A percentile compares a stretch with the other conserved stretches of the same genome.
phyloP scores from a whole-genome alignment of 2,113 vertebrate species.

The Cyprinodon brontotheroides region DNA sequence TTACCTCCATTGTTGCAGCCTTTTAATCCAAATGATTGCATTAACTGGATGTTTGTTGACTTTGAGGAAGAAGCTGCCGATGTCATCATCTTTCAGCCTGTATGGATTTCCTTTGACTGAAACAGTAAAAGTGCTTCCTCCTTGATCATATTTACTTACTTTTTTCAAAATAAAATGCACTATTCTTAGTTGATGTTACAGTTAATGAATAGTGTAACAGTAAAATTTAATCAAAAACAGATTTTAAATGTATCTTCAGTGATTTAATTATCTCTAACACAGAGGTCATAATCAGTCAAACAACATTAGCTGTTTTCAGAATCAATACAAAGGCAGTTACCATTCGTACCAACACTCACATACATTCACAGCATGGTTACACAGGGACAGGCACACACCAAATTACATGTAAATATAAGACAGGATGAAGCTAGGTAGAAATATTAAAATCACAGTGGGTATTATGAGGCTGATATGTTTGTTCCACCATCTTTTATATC shows the following conservation, averaged over 20 bases:
- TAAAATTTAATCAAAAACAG: slow-evolving; percentile 8
- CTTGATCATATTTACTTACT: neutral
- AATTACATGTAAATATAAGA: too few species aligned
- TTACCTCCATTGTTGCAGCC: neutral
- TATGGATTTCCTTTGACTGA: neutral
- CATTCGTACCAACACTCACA: too few species aligned
- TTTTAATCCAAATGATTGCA: slow-evolving; percentile 4
- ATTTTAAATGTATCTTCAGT: neutral
- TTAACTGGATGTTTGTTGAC: neutral
- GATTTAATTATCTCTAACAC: slow-evolving; percentile 18
- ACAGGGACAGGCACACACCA: too few species aligned
- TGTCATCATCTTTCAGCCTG: neutral
- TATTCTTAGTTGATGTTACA: neutral
- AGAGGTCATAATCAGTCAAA: slow-evolving; percentile 35
- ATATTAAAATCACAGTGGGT: too few species aligned
- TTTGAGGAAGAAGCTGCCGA: slow-evolving; percentile 21
- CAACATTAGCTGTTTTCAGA: neutral
- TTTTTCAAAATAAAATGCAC: neutral
- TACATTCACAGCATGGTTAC: too few species aligned
- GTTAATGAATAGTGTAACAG: neutral
- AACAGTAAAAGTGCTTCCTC: slow-evolving; percentile 18
- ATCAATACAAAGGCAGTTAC: neutral
- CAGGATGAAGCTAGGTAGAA: too few species aligned
- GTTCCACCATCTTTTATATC: too few species aligned
- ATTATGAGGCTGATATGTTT: too few species aligned